Percentiles rank a stretch among this genome's conserved stretches.
Evolutionary conservation across 2,113 vertebrate species (phyloP).

Genomic region (Tragelaphus scriptus): DNA sequence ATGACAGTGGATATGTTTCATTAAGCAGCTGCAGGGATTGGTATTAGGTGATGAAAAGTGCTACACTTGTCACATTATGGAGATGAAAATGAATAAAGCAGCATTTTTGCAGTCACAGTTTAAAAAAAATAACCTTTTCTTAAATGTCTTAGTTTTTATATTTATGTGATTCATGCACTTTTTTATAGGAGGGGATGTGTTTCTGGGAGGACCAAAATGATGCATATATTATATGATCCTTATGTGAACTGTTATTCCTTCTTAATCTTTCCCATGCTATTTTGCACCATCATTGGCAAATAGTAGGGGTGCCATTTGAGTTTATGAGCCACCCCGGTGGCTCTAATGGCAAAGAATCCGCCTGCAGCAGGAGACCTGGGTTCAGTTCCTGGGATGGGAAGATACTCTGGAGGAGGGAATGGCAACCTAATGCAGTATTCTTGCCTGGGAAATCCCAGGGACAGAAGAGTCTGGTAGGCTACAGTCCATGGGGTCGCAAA

Average conservation of each 20-base stretch:
- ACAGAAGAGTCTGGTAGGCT: not conserved
- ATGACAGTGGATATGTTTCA: not conserved
- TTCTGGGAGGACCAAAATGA: not conserved
- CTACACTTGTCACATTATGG: not conserved
- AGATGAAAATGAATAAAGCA: slow-evolving; percentile 8
- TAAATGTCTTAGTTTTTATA: not conserved
- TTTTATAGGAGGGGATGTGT: not conserved
- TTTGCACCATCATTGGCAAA: not conserved
- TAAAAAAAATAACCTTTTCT: not conserved
- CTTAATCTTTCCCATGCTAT: not conserved
- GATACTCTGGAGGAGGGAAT: not conserved
- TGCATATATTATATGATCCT: not conserved
- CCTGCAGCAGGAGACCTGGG: not conserved
- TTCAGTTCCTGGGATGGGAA: not conserved
- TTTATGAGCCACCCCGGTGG: not conserved
- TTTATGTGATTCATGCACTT: not conserved
- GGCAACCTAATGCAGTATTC: not conserved
- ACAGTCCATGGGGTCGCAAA: not conserved
- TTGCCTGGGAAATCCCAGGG: not conserved
- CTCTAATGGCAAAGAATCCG: not conserved
- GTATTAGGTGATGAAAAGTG: not conserved
- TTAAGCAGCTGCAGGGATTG: not conserved
- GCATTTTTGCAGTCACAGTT: not conserved
- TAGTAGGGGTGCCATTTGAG: not conserved
- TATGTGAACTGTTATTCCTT: not conserved